phyloP scores from a whole-genome alignment of 2,113 vertebrate genomes.

The Oreochromis aureus region DNA sequence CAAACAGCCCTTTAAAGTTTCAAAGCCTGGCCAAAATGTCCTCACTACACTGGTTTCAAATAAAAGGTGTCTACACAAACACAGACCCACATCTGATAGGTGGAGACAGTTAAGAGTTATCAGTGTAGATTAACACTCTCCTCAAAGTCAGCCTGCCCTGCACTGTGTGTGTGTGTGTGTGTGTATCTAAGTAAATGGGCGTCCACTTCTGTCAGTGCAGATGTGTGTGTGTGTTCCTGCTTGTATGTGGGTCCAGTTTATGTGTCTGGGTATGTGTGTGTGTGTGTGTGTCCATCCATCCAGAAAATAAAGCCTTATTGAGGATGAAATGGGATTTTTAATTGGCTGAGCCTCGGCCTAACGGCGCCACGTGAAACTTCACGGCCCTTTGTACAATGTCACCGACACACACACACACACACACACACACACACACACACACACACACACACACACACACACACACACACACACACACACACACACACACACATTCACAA shows the following conservation, averaged over 20 bases:
- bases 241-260: neutral
- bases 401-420: constrained; percentile 27
- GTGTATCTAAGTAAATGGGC: neutral
- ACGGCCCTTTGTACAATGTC: constrained; percentile 56
- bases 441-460: neutral
- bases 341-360: constrained; percentile 66
- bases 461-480: too few relatives aligned
- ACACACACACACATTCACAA: neutral
- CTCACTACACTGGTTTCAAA: neutral
- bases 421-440: neutral
- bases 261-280: neutral
- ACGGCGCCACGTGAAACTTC: constrained; percentile 48
- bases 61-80: neutral
- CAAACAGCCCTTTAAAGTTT: neutral
- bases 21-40: neutral
- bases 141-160: constrained; percentile 12
- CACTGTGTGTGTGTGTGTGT: neutral
- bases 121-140: neutral
- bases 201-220: neutral
- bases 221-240: neutral
- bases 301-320: constrained; percentile 79
- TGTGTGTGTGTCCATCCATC: constrained; percentile 52
- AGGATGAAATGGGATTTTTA: constrained; percentile 79
- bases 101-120: neutral
- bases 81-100: neutral